phyloP scores from a whole-genome alignment of 35 echinoderm and acorn worm species.

The Holothuria glaberrima region DNA sequence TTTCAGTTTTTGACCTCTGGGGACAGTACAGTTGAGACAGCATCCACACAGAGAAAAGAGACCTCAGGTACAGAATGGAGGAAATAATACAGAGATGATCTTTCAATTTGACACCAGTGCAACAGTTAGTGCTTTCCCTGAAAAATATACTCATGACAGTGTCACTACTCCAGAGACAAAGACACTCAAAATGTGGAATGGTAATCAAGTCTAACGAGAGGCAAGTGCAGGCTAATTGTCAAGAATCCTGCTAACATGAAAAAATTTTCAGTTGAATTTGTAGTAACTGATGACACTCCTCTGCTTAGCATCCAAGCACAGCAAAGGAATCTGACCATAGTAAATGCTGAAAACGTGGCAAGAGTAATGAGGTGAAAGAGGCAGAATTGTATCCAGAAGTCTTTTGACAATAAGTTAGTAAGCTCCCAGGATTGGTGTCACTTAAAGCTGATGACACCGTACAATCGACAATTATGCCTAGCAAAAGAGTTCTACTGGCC shows the following conservation, averaged over 20 bases:
- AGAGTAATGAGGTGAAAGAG: neutral
- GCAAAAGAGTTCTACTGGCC: constrained; percentile 29
- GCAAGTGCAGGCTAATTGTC: no score
- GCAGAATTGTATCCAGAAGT: constrained; percentile 6
- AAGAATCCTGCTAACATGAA: no score
- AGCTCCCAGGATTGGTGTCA: constrained; percentile 25
- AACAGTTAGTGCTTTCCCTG: no score
- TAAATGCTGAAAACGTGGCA: constrained; percentile 38
- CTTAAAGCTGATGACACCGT: no score
- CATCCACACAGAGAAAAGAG: no score
- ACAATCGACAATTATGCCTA: neutral
- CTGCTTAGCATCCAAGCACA: constrained; percentile 24
- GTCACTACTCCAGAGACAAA: no score
- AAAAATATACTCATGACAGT: neutral
- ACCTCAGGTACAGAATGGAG: no score
- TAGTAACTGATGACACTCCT: constrained; percentile 33
- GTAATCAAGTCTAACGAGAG: neutral
- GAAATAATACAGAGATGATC: no score
- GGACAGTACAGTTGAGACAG: no score
- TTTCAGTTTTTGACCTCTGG: no score
- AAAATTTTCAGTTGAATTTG: constrained; percentile 55
- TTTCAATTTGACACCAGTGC: no score
- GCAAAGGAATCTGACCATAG: constrained; percentile 35
- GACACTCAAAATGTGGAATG: no score
- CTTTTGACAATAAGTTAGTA: constrained; percentile 13